Evolutionary conservation across 1,140 invertebrate genomes (phyloP).

Genomic region (Aphis craccivora): DNA sequence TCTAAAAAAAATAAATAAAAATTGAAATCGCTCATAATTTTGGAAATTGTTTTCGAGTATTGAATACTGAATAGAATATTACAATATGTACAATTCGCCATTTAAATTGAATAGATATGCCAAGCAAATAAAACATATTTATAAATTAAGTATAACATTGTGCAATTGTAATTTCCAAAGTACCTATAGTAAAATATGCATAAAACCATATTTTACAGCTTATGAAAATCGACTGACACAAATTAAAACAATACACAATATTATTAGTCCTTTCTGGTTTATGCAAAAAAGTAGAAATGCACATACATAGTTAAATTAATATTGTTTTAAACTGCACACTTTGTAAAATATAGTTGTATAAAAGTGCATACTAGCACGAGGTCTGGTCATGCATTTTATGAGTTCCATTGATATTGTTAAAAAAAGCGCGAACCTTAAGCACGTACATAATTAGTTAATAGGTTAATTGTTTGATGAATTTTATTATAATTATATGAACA

Average conservation of each 20-base stretch:
- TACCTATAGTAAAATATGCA: neutral
- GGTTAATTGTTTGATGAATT: conserved; percentile 5
- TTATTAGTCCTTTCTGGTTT: neutral
- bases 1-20: neutral
- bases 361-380: neutral
- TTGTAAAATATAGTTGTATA: neutral
- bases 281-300: conserved; percentile 20
- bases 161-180: neutral
- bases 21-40: too few species aligned
- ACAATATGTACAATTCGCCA: neutral
- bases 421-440: neutral
- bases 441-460: neutral
- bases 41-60: neutral
- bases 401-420: neutral
- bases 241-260: neutral
- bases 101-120: neutral
- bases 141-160: neutral
- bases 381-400: neutral
- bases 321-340: neutral
- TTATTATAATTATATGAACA: neutral
- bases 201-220: neutral
- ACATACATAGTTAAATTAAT: neutral
- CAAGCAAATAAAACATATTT: neutral
- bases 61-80: neutral
- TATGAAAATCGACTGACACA: neutral